Base-by-base conservation (phyloP, 2,113 vertebrate genomes). In the Oreochromis niloticus region DNA sequence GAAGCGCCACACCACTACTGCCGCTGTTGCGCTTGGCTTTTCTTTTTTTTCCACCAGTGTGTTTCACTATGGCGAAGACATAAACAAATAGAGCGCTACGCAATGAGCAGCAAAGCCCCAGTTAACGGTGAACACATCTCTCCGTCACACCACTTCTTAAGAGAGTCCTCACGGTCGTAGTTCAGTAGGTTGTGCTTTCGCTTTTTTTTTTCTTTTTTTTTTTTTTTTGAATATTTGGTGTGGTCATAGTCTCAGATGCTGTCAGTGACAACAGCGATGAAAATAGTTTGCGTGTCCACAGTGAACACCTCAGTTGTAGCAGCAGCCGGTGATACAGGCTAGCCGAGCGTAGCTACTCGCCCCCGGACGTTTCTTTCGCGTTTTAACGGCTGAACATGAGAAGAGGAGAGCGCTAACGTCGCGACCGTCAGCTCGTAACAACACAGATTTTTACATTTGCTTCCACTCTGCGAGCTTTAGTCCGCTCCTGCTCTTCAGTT, bases 21-120 rank as follows among this genome's bases (percentile, higher is more conserved):
- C 73, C 43, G 48, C 85, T 84, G 80, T 85, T 71, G 66, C 66
- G 4, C 9, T 48, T 12, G 43, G 43, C 24, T 19, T 48, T 32
- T 75, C 71, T 30, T 16, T 75, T 73, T 84, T 63, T 63, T 63
- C 71, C 84, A 22, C 79, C 78, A 52, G 57, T 27, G n/a, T 80
- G 59, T 22, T 93, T 93, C 94, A 92, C 93, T 91, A 94, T 95
- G 96, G 92, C 91, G 95, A 93, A 92, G 73, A 84, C 22, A 88
- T 88, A 95, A 96, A 95, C 93, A 94, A 95, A 91, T 32, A 87
- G 66, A 88, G 66, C 30, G 66, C 63, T 41, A 68, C 63, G 57
- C 52, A 27, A 57, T 43, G 81, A 80, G 22, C 3, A 8, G 79
- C 27, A 85, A 71, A 85, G 36, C 83, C 0, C 85, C 55, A 22